Conservation (phyloP, 2,113 vertebrate genomes). For the Orcinus orca region DNA sequence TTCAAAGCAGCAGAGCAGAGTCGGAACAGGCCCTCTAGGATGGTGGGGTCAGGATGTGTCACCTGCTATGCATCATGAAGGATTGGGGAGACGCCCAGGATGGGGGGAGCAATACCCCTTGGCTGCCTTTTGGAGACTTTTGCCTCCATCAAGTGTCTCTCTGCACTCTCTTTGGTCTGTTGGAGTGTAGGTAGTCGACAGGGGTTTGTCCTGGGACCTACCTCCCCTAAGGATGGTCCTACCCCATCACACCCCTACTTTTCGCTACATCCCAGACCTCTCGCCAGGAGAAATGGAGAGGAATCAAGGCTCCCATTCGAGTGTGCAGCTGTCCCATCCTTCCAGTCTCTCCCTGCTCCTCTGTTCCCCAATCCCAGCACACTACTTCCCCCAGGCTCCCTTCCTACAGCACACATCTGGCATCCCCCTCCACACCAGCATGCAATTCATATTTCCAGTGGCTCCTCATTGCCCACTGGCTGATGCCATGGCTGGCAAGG, state of each 20-base stretch:
- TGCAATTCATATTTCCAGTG: background rate
- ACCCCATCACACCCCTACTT: background rate
- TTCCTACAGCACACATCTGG: background rate
- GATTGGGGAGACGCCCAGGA: background rate
- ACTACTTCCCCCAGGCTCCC: background rate
- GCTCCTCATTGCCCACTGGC: background rate
- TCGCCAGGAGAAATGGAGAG: background rate
- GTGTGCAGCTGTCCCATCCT: background rate
- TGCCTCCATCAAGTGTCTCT: background rate
- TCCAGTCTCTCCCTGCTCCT: background rate
- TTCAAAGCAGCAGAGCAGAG: background rate
- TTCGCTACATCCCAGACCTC: background rate
- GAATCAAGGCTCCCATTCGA: background rate
- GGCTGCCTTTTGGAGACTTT: background rate
- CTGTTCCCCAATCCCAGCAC: background rate
- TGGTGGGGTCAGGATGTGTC: background rate
- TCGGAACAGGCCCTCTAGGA: background rate
- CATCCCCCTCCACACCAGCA: background rate
- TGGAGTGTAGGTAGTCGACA: background rate
- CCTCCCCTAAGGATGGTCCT: background rate
- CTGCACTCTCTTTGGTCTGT: background rate
- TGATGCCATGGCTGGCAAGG: background rate
- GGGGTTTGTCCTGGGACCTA: background rate
- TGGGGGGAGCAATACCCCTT: background rate
- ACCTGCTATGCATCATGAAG: background rate